Conservation (phyloP, 1,140 invertebrate genomes). For the Ceratosolen fusciceps region DNA sequence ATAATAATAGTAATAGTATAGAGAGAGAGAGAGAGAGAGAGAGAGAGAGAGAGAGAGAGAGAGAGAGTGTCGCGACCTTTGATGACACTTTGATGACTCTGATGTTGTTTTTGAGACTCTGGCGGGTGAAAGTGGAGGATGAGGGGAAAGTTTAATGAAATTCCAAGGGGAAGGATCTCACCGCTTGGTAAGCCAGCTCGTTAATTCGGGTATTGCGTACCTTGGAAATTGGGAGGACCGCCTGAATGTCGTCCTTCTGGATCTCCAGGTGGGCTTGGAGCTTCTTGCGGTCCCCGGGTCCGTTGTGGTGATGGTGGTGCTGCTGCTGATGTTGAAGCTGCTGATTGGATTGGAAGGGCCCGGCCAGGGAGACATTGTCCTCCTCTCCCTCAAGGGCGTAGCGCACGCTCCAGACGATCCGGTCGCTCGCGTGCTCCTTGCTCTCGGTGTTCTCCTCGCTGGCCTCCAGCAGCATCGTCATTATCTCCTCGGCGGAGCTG, state of each 20-base stretch:
- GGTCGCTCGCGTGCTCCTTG: conserved; percentile 85
- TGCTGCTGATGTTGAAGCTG: conserved; percentile 67
- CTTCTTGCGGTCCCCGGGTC: conserved; percentile 77
- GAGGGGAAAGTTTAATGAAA: too few species aligned
- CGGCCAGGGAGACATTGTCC: conserved; percentile 67
- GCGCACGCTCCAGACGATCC: conserved; percentile 85
- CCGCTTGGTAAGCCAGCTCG: too few species aligned
- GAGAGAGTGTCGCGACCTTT: too few species aligned
- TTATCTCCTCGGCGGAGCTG: conserved; percentile 84
- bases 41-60: too few species aligned
- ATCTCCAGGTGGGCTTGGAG: conserved; percentile 88
- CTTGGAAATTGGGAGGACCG: conserved; percentile 94
- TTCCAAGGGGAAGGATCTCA: too few species aligned
- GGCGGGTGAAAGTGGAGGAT: too few species aligned
- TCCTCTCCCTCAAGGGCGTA: conserved; percentile 78
- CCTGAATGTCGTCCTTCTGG: conserved; percentile 94
- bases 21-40: too few species aligned
- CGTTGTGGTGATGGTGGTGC: conserved; percentile 67
- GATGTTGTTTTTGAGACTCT: too few species aligned
- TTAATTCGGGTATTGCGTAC: conserved; percentile 75
- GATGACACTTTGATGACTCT: too few species aligned
- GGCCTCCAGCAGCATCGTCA: conserved; percentile 92
- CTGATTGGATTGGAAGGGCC: conserved; percentile 67
- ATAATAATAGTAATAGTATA: too few species aligned
- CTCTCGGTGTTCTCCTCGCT: conserved; percentile 83